Conservation (phyloP, 2,888 invertebrate genomes). For the Ectemnius lituratus region DNA sequence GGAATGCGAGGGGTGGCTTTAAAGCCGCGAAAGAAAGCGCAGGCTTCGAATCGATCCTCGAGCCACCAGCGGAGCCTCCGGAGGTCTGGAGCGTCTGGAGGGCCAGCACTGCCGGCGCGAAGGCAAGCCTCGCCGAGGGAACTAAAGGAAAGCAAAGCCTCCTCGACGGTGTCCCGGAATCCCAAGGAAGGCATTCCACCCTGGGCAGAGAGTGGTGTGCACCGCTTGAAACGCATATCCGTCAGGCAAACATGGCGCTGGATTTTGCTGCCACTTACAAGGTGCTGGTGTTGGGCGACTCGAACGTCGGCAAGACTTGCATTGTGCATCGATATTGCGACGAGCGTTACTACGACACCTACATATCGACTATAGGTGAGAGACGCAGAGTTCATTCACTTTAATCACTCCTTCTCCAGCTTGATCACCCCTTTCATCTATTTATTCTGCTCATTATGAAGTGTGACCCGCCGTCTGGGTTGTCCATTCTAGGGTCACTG, state of each 20-base stretch:
- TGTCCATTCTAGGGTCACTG: no score
- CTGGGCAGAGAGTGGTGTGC: no score
- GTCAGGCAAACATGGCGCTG: slow-evolving; percentile 83
- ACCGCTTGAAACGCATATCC: slow-evolving; percentile 51
- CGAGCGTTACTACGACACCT: slow-evolving; percentile 93
- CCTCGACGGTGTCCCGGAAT: no score
- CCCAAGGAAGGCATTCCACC: no score
- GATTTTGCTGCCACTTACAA: slow-evolving; percentile 93
- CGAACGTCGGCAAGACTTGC: slow-evolving; percentile 94
- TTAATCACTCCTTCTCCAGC: slow-evolving; percentile 7
- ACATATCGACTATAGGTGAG: slow-evolving; percentile 94
- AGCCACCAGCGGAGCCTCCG: slow-evolving; percentile 45
- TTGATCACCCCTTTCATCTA: no score
- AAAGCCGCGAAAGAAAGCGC: slow-evolving; percentile 61
- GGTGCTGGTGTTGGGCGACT: slow-evolving; percentile 91
- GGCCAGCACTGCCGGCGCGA: no score
- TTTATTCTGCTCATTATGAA: no score
- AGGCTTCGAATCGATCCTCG: slow-evolving; percentile 71
- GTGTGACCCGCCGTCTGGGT: no score
- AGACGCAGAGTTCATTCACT: slow-evolving; percentile 10
- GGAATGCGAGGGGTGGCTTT: slow-evolving; percentile 49
- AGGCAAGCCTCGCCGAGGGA: no score
- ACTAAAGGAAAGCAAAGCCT: no score
- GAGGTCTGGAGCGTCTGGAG: slow-evolving; percentile 15
- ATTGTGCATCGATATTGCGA: slow-evolving; percentile 94